Percentiles rank a stretch among this genome's conserved stretches.
Evolutionary conservation across 2,797 vertebrate species (phyloP).

Genomic region (Spheniscus humboldti): DNA sequence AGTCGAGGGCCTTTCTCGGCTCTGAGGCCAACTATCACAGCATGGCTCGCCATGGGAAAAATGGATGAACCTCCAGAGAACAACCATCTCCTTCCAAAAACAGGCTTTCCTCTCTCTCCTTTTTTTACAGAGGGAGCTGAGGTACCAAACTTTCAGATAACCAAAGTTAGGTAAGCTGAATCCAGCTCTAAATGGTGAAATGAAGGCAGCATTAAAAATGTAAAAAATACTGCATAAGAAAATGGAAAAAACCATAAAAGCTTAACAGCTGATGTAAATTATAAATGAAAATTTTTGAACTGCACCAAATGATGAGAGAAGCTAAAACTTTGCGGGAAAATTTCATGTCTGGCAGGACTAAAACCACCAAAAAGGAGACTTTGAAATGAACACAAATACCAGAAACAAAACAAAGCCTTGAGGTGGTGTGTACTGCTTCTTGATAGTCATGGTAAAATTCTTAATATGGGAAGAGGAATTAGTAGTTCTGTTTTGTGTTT

Average conservation of each 20-base stretch:
- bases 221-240: background rate
- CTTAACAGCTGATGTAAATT: slow-evolving; percentile 1
- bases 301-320: background rate
- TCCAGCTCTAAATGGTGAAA: background rate
- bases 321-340: background rate
- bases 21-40: background rate
- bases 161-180: background rate
- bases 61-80: background rate
- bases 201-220: background rate
- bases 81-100: rapidly evolving
- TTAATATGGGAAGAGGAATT: background rate
- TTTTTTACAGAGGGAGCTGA: background rate
- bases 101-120: background rate
- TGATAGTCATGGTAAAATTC: background rate
- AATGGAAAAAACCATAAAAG: background rate
- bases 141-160: background rate
- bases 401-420: background rate
- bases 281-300: background rate
- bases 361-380: background rate
- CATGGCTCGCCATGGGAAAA: rapidly evolving
- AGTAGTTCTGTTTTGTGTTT: background rate
- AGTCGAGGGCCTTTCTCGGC: background rate
- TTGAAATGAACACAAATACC: background rate
- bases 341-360: background rate
- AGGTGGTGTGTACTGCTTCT: background rate